Percentiles rank a stretch among this genome's conserved stretches.
Evolutionary conservation across 2,888 invertebrate genomes (phyloP).

Genomic region (Pantelozetes paolii): DNA sequence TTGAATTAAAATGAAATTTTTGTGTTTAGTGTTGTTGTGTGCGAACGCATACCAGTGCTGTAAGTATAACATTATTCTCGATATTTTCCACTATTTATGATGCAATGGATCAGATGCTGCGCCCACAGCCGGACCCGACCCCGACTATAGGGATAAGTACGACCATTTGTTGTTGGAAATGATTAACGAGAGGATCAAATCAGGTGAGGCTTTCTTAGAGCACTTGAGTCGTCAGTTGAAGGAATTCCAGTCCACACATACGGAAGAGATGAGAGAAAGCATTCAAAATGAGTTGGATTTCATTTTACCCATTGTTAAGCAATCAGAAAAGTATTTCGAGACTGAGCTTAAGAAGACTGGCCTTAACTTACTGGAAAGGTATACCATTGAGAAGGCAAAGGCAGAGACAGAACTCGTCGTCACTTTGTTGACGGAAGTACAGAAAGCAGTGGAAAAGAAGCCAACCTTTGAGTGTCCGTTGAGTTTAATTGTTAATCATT

Average conservation of each 20-base stretch:
- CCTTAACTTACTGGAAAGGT: not conserved
- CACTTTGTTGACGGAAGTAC: not conserved
- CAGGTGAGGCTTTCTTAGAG: not conserved
- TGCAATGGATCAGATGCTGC: constrained; percentile 5
- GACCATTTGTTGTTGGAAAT: not conserved
- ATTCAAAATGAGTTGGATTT: not conserved
- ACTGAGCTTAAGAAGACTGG: constrained; percentile 15
- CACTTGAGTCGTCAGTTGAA: not conserved
- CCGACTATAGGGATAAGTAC: constrained; percentile 5
- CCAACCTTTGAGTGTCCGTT: not conserved
- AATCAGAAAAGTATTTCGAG: not conserved
- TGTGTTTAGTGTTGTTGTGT: not conserved
- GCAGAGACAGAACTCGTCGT: not conserved
- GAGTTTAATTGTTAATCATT: not conserved
- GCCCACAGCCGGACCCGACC: not conserved
- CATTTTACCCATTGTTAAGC: not conserved
- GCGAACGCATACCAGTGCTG: not conserved
- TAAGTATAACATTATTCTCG: not conserved
- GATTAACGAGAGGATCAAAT: not conserved
- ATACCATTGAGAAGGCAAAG: not conserved
- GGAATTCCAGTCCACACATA: not conserved
- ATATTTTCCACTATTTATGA: not conserved
- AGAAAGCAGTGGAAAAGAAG: not conserved
- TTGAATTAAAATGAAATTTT: not conserved
- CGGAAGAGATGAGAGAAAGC: not conserved